phyloP scores from a whole-genome alignment of 2,888 invertebrate genomes.

The Ashinkailepas kermadecensis region DNA sequence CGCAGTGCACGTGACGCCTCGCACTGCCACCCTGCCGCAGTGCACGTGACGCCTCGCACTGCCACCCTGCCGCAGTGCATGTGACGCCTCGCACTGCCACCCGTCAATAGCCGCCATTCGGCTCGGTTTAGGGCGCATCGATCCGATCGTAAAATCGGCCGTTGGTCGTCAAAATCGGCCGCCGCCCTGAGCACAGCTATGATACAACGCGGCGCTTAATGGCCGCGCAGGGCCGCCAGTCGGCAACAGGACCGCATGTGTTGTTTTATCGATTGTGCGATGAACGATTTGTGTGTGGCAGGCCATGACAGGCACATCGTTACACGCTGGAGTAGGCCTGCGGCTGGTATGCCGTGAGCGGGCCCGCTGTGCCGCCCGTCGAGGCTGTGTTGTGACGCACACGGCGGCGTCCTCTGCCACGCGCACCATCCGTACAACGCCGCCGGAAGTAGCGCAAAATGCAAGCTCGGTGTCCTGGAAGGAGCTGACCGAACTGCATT shows the following conservation, averaged over 20 bases:
- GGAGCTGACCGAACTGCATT: too few species aligned
- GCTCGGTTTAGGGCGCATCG: neutral
- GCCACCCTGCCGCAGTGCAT: neutral
- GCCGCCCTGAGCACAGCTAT: neutral
- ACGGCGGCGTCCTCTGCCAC: too few species aligned
- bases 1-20: too few species aligned
- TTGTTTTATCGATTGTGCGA: neutral
- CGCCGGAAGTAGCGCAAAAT: too few species aligned
- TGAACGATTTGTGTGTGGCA: neutral
- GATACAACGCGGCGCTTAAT: neutral
- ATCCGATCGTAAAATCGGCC: neutral
- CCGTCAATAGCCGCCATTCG: neutral
- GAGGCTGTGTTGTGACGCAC: too few species aligned
- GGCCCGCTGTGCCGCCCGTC: too few species aligned
- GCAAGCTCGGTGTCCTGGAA: too few species aligned
- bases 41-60: too few species aligned
- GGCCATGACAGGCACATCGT: neutral
- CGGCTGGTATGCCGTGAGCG: too few species aligned
- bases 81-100: neutral
- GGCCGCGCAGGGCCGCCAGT: neutral
- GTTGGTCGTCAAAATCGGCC: neutral
- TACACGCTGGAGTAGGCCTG: neutral
- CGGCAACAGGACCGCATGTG: neutral
- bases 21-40: too few species aligned
- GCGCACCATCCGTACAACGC: too few species aligned